Evolutionary conservation across 2,888 invertebrate species (phyloP), one percentile per base, ranked within the genome.

Genomic region (Drosophila suboccidentalis): DNA sequence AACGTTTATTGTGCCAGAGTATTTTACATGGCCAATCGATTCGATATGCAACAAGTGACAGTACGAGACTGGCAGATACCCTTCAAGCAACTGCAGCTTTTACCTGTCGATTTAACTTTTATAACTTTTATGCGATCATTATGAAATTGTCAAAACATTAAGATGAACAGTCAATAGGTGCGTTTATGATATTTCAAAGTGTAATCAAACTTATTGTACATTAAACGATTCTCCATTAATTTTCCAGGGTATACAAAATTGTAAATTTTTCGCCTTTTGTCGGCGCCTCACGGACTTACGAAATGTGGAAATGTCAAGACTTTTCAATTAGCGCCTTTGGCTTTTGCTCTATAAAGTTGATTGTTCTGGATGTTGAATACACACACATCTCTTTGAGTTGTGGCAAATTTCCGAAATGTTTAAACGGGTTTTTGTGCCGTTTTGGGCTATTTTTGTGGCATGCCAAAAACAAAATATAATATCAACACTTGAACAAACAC

Each of bases 11-110:
- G 90, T 75, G 63, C 53, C 64, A 41, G 69, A 80, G 55, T 26
- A 53, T 55, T 87, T 88, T 88, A 87, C 90, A 89, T 82, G 82
- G 84, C 76, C 90, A 88, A 84, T 89, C 68, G 83, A 78, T 74
- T 75, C 36, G 79, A 49, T 68, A 54, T 70, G 78, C 59, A 75
- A 6, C 29, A 32, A 5, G 22, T 41, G 39, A n/a, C 22, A 54
- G 13, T 29, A 26, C 19, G 15, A 15, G 57, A 39, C 57, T 41
- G n/a, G 13, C 43, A 44, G 51, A 61, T 61, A 49, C 60, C 29
- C 57, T 34, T 11, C 10, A 22, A 26, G 15, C n/a, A 36, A 5
- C 36, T 36, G 36, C 39, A 39, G 2, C 8, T 17, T 4, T 29
- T 26, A 19, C 13, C 50, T 50, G 34, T 34, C 46, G 4, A 15